phyloP scores from a whole-genome alignment of 2,797 vertebrate species.

The Alcedo atthis region DNA sequence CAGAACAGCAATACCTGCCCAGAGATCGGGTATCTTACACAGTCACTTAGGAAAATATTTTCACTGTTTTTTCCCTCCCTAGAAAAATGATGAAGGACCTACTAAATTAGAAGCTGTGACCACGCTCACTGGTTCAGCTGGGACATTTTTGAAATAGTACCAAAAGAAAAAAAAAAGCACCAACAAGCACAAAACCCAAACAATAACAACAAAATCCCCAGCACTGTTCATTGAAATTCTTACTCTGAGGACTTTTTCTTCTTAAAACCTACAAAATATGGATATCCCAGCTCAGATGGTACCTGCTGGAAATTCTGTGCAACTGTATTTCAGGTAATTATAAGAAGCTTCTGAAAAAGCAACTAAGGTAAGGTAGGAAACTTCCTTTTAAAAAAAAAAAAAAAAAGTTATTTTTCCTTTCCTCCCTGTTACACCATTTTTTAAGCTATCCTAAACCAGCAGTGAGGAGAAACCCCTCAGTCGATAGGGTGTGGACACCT shows the following conservation, averaged over 20 bases:
- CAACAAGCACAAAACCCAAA: neutral
- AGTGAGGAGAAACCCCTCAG: neutral
- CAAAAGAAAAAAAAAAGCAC: too few species aligned
- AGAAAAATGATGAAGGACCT: neutral
- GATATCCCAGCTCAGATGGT: neutral
- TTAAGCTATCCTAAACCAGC: neutral
- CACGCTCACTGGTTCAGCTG: fast-evolving
- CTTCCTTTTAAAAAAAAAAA: neutral
- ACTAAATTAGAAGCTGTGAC: neutral
- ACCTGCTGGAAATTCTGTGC: neutral
- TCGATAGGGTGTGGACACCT: fast-evolving
- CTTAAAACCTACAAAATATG: neutral
- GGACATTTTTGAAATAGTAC: neutral
- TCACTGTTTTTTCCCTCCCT: neutral
- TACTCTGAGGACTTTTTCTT: neutral
- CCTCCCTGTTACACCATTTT: fast-evolving
- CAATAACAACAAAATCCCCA: too few species aligned
- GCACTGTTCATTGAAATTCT: neutral
- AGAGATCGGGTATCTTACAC: neutral
- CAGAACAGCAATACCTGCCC: neutral
- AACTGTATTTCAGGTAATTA: neutral
- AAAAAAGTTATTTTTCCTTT: neutral
- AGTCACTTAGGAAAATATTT: neutral
- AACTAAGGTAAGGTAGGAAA: neutral
- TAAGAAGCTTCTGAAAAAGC: neutral